A percentile compares a stretch with the other conserved stretches of the same genome.
Conservation (phyloP, 2,797 vertebrate genomes). For the Lepus townsendii region DNA sequence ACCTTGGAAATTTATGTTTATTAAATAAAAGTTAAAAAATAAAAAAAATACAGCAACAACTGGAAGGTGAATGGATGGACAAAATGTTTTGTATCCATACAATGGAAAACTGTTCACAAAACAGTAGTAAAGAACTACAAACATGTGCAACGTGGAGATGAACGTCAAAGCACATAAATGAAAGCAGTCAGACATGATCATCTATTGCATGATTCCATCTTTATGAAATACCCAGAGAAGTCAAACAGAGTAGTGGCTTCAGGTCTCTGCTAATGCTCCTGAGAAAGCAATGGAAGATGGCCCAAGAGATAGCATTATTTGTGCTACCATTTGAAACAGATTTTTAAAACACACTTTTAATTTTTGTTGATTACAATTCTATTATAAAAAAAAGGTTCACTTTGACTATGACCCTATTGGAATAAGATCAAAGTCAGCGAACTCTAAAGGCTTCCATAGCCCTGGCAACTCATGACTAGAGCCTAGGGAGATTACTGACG, state of each 20-base stretch:
- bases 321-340: too few relatives aligned
- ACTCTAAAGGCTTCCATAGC: too few relatives aligned
- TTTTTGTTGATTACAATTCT: constrained; percentile 39
- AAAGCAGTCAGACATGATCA: not conserved
- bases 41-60: not conserved
- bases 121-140: not conserved
- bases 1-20: too few relatives aligned
- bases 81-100: not conserved
- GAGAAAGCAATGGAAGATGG: too few relatives aligned
- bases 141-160: not conserved
- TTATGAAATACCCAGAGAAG: constrained; percentile 9
- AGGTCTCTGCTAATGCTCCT: too few relatives aligned
- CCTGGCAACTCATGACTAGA: too few relatives aligned
- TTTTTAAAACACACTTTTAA: not conserved
- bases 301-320: not conserved
- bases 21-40: too few relatives aligned
- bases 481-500: too few relatives aligned
- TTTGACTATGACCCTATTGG: too few relatives aligned
- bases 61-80: not conserved
- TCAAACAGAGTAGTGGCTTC: not conserved
- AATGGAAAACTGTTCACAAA: not conserved
- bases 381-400: not conserved
- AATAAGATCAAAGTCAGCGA: too few relatives aligned
- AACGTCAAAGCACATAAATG: not conserved
- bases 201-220: not conserved